These are phyloP conservation scores for Sebastes umbrosus DNA, from an alignment of 2,797 vertebrate species.

Conservation along the genomic window DNA sequence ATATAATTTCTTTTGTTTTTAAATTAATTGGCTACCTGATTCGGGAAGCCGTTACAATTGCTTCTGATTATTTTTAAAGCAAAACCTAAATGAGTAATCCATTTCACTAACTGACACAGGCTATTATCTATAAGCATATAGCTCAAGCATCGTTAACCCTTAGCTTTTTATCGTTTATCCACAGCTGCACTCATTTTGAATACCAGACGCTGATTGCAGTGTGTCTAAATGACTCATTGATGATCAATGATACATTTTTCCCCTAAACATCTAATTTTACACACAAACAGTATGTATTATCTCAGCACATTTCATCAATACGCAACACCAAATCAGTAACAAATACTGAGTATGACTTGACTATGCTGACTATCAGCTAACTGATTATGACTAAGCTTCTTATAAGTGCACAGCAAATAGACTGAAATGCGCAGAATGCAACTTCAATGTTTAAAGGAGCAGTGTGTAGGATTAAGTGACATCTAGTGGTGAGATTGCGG, in stretches of 20 bases:
- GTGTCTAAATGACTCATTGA: not conserved
- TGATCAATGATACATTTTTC: not conserved
- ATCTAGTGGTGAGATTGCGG: too few relatives aligned
- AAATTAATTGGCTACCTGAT: not conserved
- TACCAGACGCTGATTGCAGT: not conserved
- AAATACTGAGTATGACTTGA: not conserved
- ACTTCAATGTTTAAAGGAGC: not conserved
- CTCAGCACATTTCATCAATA: not conserved
- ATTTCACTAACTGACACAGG: not conserved
- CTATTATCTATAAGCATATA: not conserved
- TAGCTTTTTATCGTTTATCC: not conserved
- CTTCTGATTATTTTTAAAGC: not conserved
- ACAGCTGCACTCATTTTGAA: not conserved
- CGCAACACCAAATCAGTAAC: not conserved
- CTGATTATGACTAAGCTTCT: not conserved
- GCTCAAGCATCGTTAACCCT: not conserved
- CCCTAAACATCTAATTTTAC: not conserved
- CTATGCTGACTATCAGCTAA: not conserved
- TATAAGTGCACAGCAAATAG: not conserved
- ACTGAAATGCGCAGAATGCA: not conserved
- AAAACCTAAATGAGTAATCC: not conserved
- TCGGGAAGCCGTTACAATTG: not conserved
- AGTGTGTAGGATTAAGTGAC: too few relatives aligned
- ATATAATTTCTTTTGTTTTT: not conserved
- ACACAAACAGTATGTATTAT: not conserved